Conservation (phyloP, 2,113 vertebrate genomes). For the Lethenteron reissneri region DNA sequence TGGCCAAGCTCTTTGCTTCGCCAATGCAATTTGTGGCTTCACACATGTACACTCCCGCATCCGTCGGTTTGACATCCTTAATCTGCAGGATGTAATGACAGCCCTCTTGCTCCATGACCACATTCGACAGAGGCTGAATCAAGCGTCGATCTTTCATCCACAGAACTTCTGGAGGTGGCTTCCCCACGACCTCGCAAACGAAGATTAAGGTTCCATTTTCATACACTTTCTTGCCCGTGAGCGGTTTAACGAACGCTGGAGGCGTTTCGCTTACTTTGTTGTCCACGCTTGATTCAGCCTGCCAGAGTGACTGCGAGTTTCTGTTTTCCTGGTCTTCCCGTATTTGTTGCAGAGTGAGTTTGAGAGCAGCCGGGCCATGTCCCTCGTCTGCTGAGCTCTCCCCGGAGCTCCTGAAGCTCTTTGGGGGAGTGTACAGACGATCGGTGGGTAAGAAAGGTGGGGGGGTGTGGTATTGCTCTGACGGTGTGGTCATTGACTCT, state of each 20-base stretch:
- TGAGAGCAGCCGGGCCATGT: constrained; percentile 20
- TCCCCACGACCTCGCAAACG: constrained; percentile 51
- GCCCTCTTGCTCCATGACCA: constrained; percentile 42
- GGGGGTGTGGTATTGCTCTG: constrained; percentile 20
- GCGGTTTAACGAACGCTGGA: constrained; percentile 63
- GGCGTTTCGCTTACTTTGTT: constrained; percentile 52
- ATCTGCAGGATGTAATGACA: constrained; percentile 44
- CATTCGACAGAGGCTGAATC: constrained; percentile 30
- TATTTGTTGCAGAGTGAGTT: constrained; percentile 20
- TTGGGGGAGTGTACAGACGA: constrained; percentile 31
- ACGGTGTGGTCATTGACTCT: constrained; percentile 23
- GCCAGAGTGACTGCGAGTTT: constrained; percentile 31
- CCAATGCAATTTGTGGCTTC: constrained; percentile 70
- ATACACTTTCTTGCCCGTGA: constrained; percentile 43
- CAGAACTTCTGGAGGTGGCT: constrained; percentile 57
- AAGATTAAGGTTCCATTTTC: constrained; percentile 46
- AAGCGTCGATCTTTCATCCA: constrained; percentile 72
- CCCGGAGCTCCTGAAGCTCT: constrained; percentile 28
- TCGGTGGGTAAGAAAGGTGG: constrained; percentile 23
- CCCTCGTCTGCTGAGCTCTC: constrained; percentile 26
- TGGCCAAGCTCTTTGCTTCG: constrained; percentile 57
- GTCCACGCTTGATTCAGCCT: constrained; percentile 34
- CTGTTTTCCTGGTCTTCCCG: constrained; percentile 21
- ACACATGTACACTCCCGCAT: constrained; percentile 69
- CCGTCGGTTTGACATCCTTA: constrained; percentile 28